Base-by-base conservation (phyloP, 2,113 vertebrate genomes). In the Ameiurus melas region DNA sequence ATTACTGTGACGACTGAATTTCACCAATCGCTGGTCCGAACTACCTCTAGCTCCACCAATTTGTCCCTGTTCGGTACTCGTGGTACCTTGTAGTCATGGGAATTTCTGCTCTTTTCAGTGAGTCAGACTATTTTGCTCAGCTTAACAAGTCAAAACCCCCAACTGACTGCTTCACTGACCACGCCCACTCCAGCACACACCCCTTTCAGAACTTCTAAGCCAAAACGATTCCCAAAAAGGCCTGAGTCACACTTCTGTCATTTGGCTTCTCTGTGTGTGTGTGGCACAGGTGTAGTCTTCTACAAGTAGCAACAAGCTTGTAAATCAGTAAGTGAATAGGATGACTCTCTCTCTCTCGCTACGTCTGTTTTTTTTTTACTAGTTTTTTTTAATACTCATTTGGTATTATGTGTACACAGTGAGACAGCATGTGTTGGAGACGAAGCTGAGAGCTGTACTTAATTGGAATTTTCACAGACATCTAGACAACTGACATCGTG, bases 271-370 rank as follows among this genome's bases (percentile, higher is more conserved):
- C 51, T 85, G 62, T 33, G 81, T 77, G 85, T 70, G 85, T 71
- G 66, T 10, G 60, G 79, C 53, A 78, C 66, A 62, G 83, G 79
- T 71, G 88, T 86, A 86, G 78, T 58, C 36, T 16, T 88, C 70
- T 66, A 77, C 90, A 53, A 86, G 90, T 14, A 89, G 60, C 88
- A 73, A 87, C 90, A 73, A 83, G 25, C 33, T 68, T 85, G 58
- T 71, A 60, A 47, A 85, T 83, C 79, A 73, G 85, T 55, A 79
- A 78, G 62, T 84, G 86, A 87, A 77, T 66, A 64, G 80, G 73
- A 79, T 60, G 10, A 5, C 53, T 43, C 36, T 39, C 70, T 39
- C 70, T 19, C 77, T 47, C 39, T 77, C 73, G 6, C 25, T 51
- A 0, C 30, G 84, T 66, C 43, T 58, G 43, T 47, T 47, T 47